These are phyloP conservation scores for Colinus virginianus DNA, from an alignment of 2,113 vertebrate genomes.

Conservation along the genomic window DNA sequence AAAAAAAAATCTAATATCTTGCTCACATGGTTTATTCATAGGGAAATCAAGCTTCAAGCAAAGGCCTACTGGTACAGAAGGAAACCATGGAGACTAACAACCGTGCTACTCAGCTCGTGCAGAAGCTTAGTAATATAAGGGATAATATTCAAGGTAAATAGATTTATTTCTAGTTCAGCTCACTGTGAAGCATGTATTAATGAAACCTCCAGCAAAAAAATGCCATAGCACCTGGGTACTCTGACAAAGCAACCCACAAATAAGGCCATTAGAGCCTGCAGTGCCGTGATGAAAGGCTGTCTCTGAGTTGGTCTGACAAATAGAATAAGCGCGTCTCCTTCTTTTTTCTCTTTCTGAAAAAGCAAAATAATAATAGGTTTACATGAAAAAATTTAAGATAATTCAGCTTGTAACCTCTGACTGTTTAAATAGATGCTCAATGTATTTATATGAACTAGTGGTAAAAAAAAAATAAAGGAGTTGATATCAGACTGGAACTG, in stretches of 20 bases:
- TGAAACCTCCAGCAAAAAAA: not conserved
- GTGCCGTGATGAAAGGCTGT: not conserved
- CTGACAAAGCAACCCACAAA: not conserved
- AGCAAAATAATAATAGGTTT: not conserved
- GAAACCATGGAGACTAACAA: constrained; percentile 80
- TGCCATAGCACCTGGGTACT: not conserved
- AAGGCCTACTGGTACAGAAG: constrained; percentile 79
- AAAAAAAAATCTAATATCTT: constrained; percentile 53
- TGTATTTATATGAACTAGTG: not conserved
- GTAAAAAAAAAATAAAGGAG: not conserved
- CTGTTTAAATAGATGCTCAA: not conserved
- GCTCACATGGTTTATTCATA: constrained; percentile 76
- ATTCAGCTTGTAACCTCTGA: not conserved
- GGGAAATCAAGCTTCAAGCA: constrained; percentile 79
- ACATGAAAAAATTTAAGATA: not conserved
- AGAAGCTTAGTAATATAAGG: constrained; percentile 82
- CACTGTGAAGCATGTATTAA: not conserved
- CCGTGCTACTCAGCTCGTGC: constrained; percentile 82
- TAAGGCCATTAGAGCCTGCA: not conserved
- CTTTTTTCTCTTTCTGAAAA: not conserved
- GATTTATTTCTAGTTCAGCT: constrained; percentile 8
- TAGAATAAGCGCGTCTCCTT: not conserved
- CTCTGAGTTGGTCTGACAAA: not conserved
- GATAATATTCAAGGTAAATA: constrained; percentile 87
- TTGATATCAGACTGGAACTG: not conserved